phyloP scores from a whole-genome alignment of 2,888 invertebrate species.

The Metellina segmentata region DNA sequence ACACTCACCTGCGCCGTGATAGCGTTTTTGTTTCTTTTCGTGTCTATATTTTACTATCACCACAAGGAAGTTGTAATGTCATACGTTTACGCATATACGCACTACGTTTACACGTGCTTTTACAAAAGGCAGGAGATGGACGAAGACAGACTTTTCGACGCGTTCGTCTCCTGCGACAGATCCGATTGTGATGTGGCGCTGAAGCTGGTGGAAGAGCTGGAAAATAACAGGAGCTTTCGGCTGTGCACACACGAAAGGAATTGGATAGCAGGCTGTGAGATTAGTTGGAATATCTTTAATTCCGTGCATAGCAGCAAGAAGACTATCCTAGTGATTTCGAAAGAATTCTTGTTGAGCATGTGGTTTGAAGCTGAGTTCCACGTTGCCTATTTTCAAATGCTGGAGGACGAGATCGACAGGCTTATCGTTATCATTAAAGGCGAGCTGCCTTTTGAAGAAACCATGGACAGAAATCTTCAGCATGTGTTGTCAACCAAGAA shows the following conservation, averaged over 20 bases:
- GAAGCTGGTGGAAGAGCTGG: constrained; percentile 77
- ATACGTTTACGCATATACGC: constrained; percentile 77
- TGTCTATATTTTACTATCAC: constrained; percentile 75
- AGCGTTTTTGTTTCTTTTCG: constrained; percentile 63
- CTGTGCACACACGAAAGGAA: constrained; percentile 78
- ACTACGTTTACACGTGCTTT: constrained; percentile 69
- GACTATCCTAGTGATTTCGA: constrained; percentile 78
- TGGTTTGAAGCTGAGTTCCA: constrained; percentile 78
- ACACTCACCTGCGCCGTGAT: constrained; percentile 63
- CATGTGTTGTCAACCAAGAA: constrained; percentile 78
- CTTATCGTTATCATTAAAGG: constrained; percentile 77
- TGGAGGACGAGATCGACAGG: constrained; percentile 78
- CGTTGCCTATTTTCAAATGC: constrained; percentile 78
- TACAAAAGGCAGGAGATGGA: constrained; percentile 70
- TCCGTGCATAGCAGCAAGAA: constrained; percentile 78
- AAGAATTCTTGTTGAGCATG: constrained; percentile 77
- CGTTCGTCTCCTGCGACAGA: constrained; percentile 78
- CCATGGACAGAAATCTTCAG: constrained; percentile 77
- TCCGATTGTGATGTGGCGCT: constrained; percentile 77
- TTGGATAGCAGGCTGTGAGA: constrained; percentile 78
- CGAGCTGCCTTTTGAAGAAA: constrained; percentile 76
- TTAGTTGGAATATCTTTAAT: constrained; percentile 77
- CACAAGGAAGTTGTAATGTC: constrained; percentile 77
- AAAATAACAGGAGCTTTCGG: constrained; percentile 66
- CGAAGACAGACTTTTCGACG: constrained; percentile 78